phyloP scores from a whole-genome alignment of 2,888 invertebrate species.

The Odontocolon sp. region DNA sequence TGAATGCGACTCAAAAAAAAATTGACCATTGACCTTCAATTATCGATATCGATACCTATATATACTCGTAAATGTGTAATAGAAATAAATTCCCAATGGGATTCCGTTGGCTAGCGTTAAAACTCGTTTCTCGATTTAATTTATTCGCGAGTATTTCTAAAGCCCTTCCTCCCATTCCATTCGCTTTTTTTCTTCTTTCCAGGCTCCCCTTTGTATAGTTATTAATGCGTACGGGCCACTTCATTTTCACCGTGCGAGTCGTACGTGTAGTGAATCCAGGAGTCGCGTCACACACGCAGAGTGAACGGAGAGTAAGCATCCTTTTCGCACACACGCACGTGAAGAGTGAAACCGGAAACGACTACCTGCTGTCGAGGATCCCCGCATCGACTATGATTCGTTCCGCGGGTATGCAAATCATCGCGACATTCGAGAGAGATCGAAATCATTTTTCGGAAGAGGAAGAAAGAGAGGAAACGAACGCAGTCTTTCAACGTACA shows the following conservation, averaged over 20 bases:
- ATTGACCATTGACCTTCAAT: too few species aligned
- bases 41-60: too few species aligned
- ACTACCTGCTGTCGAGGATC: conserved; percentile 74
- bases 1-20: too few species aligned
- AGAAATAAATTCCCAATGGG: conserved; percentile 2
- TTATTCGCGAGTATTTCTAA: conserved; percentile 64
- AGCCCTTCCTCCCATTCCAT: conserved; percentile 31
- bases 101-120: conserved; percentile 66
- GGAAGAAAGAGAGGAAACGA: conserved; percentile 44
- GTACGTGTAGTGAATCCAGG: conserved; percentile 22
- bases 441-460: conserved; percentile 41
- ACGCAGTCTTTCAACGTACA: conserved; percentile 71
- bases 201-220: conserved; percentile 73
- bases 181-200: conserved; percentile 42
- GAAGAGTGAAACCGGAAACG: conserved; percentile 56
- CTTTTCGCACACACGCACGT: background rate
- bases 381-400: conserved; percentile 70
- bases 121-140: conserved; percentile 75
- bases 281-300: conserved; percentile 30
- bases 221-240: conserved; percentile 78
- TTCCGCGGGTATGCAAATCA: conserved; percentile 77
- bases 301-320: conserved; percentile 27
- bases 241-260: conserved; percentile 74
- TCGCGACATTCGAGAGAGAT: conserved; percentile 42
- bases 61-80: too few species aligned